Conservation (phyloP, 2,113 vertebrate species). For the Mustela lutreola region DNA sequence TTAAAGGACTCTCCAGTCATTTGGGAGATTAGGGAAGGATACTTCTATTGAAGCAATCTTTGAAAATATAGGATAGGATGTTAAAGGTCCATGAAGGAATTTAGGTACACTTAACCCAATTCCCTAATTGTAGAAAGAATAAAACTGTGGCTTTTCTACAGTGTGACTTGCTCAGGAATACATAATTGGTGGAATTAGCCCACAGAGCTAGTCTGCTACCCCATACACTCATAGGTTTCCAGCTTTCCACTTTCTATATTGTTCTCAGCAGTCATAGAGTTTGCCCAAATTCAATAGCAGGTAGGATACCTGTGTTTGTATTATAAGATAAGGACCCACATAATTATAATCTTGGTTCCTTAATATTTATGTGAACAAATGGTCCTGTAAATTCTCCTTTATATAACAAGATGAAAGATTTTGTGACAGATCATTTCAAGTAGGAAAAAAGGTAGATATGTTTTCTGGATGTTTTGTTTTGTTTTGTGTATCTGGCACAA, state of each 20-base stretch:
- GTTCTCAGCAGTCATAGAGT: too few relatives aligned
- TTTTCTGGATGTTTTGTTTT: neutral
- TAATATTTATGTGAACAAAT: neutral
- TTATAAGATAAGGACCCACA: neutral
- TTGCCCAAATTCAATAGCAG: neutral
- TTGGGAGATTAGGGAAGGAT: too few relatives aligned
- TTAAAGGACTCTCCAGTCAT: neutral
- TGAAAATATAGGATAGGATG: neutral
- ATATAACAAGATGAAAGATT: neutral
- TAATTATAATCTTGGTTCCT: neutral
- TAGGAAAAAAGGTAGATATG: neutral
- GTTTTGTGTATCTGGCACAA: neutral
- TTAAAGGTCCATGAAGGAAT: neutral
- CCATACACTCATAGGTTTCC: neutral
- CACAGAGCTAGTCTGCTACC: neutral
- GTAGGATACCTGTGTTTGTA: neutral
- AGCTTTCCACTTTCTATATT: neutral
- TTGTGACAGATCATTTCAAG: neutral
- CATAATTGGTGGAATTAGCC: neutral
- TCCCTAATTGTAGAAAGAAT: neutral
- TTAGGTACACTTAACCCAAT: neutral
- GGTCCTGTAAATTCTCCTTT: neutral
- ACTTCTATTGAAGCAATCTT: neutral
- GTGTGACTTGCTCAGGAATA: neutral
- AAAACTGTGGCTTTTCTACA: too few relatives aligned